Percentiles rank a stretch among this genome's conserved stretches.
Evolutionary conservation across 1,140 invertebrate species (phyloP).

Genomic region (Euglossa dilemma): DNA sequence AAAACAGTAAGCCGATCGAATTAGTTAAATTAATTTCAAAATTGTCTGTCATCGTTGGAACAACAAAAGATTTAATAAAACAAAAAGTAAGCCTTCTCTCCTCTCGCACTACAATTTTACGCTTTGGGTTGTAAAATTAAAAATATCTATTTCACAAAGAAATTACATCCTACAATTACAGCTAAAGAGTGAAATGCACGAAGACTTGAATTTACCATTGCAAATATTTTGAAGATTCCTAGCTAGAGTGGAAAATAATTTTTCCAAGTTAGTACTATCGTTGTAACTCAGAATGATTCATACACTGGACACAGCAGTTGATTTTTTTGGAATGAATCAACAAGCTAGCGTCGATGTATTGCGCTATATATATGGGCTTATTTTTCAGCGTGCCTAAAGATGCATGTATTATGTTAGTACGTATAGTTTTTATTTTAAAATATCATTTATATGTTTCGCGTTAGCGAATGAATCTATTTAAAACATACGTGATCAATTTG

Average conservation of each 20-base stretch:
- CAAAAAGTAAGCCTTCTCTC: neutral
- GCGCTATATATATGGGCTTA: neutral
- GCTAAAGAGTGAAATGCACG: too few species aligned
- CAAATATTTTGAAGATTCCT: neutral
- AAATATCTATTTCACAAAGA: neutral
- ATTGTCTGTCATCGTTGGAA: neutral
- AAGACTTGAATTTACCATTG: neutral
- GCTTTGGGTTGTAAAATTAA: neutral
- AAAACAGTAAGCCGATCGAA: conserved; percentile 2
- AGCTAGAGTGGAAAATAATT: neutral
- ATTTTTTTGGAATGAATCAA: conserved; percentile 56
- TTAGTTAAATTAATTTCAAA: neutral
- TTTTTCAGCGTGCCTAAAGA: neutral
- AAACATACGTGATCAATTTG: neutral
- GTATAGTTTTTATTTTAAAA: neutral
- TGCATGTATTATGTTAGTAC: neutral
- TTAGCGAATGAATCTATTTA: neutral
- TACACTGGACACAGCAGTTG: conserved; percentile 24
- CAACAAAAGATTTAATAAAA: neutral
- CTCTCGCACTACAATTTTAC: too few species aligned
- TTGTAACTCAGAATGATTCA: conserved; percentile 47
- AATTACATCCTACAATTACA: neutral
- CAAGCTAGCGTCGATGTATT: conserved; percentile 35
- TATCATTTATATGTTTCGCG: neutral
- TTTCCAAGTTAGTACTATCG: conserved; percentile 37